Conservation (phyloP, 2,113 vertebrate genomes). For the Ursus arctos region DNA sequence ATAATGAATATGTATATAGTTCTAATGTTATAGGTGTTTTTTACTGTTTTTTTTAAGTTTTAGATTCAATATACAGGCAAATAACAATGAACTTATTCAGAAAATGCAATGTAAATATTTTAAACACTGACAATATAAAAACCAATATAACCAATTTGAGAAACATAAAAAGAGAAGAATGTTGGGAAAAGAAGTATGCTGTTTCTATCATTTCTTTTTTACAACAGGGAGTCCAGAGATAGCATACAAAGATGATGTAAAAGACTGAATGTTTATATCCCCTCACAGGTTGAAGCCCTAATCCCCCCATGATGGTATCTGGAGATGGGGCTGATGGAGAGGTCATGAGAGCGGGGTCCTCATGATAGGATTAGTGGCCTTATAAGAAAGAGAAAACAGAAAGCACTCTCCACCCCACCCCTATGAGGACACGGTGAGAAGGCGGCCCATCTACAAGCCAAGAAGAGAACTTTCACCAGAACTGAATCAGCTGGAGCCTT, state of each 20-base stretch:
- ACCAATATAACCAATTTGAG: not conserved
- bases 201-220: not conserved
- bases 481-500: not conserved
- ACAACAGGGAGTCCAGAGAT: not conserved
- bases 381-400: not conserved
- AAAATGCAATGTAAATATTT: not conserved
- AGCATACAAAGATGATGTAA: not conserved
- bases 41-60: not conserved
- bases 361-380: not conserved
- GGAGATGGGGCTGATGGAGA: not conserved
- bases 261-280: not conserved
- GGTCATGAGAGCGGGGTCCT: not conserved
- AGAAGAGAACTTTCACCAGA: not conserved
- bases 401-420: not conserved
- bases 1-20: not conserved
- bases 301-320: not conserved
- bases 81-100: not conserved
- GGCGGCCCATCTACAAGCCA: not conserved
- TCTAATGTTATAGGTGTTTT: not conserved
- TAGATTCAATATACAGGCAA: not conserved
- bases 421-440: not conserved
- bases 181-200: not conserved
- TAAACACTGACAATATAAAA: not conserved
- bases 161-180: not conserved
- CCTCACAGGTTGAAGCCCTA: not conserved